Base-by-base conservation (phyloP, 2,113 vertebrate species). In the Cavia porcellus region DNA sequence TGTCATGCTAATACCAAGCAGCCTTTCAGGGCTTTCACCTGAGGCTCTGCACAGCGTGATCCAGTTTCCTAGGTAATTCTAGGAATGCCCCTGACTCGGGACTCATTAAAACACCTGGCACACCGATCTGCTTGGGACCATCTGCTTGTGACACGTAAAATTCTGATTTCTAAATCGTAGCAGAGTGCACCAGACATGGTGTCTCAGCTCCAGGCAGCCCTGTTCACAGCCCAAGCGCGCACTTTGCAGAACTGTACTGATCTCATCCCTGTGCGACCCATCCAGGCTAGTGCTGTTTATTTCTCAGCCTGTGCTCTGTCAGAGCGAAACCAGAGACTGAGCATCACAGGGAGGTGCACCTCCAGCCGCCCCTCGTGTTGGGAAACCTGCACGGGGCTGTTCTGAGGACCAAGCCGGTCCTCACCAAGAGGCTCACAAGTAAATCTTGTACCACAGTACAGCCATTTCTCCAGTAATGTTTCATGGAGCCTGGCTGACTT, bases 71-170 rank as follows among this genome's bases (percentile, higher is more conserved):
- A 84, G 74, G 85, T 88, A 96, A 96, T 77, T 81, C 86, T 38
- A 3, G 50, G 7, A 68, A 88, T 81, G 89, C 79, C 1, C 7
- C 86, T 70, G 72, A n/a, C 38, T 47, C 19, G 55, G 59, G 61
- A 24, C 89, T 96, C 93, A 62, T 96, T 96, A 96, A 85, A 64
- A 88, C 96, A 86, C 92, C 96, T 98, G 92, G 64, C 80, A 64
- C 25, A 5, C 59, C 8, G 50, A 8, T 5, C 11, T 17, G 66
- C 38, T 14, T 66, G 22, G 62, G 81, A 12, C 86, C 92, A 77
- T 94, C 92, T 95, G 68, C 83, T 95, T 89, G 72, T 59, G 80
- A 59, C 70, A 35, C n/a, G 5, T 1, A 5, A 19, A 35, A 12
- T 6, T 59, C 3, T 70, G n/a, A 86, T 70, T 55, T 72, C 45